Evolutionary conservation across 2,113 vertebrate species (phyloP).

Genomic region (Sitta europaea): DNA sequence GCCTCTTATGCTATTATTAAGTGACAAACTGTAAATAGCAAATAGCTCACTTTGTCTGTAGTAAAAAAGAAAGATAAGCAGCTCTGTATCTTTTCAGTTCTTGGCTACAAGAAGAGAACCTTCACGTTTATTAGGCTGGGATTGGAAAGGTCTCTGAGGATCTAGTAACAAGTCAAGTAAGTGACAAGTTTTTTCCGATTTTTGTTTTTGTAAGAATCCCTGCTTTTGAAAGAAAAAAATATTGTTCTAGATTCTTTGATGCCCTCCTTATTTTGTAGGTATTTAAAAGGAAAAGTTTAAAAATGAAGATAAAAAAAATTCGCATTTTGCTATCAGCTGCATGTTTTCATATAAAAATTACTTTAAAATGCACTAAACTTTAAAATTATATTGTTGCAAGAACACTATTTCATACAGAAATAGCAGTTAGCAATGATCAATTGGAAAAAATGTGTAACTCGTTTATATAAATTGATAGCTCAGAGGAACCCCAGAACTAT

Average conservation of each 20-base stretch:
- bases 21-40: background rate
- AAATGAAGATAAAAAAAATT: background rate
- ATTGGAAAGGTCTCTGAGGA: background rate
- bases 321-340: background rate
- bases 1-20: background rate
- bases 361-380: background rate
- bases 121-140: background rate
- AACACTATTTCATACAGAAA: background rate
- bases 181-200: background rate
- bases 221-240: background rate
- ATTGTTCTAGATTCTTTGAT: background rate
- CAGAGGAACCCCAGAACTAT: background rate
- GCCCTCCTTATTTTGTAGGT: background rate
- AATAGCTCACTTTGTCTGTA: background rate
- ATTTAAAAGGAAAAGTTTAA: background rate
- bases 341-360: background rate
- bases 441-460: background rate
- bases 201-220: background rate
- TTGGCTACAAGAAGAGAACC: background rate
- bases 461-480: background rate
- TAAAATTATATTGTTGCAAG: background rate
- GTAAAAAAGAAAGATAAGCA: background rate
- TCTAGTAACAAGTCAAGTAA: background rate
- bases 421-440: background rate
- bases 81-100: background rate